A percentile compares a stretch with the other conserved stretches of the same genome.
Evolutionary conservation across 2,113 vertebrate species (phyloP).

Genomic region (Dromiciops gliroides): DNA sequence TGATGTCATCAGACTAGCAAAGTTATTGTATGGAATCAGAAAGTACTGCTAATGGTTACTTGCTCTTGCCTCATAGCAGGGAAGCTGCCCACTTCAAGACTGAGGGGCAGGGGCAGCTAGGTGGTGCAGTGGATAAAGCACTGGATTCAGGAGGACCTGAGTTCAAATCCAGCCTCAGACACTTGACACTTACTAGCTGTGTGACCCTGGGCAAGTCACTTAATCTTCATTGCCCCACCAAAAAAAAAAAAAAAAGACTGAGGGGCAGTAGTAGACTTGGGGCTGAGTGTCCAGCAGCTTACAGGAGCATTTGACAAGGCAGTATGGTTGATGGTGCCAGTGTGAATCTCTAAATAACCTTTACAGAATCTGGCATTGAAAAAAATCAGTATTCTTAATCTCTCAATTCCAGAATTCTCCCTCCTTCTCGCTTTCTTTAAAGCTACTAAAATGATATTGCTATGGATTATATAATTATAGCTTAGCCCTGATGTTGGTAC

Average conservation of each 20-base stretch:
- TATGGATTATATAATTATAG: neutral
- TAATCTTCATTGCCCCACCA: too few relatives aligned
- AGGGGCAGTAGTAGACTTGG: neutral
- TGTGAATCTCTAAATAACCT: neutral
- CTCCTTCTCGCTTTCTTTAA: neutral
- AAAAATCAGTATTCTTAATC: neutral
- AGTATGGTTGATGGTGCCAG: too few relatives aligned
- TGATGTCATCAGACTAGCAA: neutral
- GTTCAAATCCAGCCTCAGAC: too few relatives aligned
- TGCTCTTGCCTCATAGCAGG: neutral
- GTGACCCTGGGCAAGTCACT: too few relatives aligned
- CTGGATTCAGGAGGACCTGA: too few relatives aligned
- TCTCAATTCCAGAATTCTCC: neutral
- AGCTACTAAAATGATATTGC: neutral
- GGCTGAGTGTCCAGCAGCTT: neutral
- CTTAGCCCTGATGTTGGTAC: neutral
- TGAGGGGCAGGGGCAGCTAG: neutral
- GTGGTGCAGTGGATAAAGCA: too few relatives aligned
- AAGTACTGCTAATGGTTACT: neutral
- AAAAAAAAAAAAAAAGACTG: neutral
- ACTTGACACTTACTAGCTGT: too few relatives aligned
- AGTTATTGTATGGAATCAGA: neutral
- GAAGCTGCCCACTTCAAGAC: constrained; percentile 6
- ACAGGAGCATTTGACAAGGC: neutral
- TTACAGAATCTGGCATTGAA: neutral